These are phyloP conservation scores for Colius striatus DNA, from an alignment of 2,113 vertebrate species.

Conservation along the genomic window DNA sequence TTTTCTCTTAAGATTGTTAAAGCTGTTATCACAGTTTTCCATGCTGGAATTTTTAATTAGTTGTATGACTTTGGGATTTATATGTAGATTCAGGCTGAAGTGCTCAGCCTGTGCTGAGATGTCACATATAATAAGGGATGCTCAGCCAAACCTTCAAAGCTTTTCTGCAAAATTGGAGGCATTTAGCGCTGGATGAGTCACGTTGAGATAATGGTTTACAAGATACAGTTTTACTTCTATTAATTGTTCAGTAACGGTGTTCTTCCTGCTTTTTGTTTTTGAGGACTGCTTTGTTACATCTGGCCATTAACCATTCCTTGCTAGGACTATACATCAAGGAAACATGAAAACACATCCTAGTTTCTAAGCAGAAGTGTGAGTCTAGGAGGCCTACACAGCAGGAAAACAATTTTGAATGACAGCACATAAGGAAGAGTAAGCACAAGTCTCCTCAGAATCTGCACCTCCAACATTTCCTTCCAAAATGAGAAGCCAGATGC, in stretches of 20 bases:
- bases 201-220: neutral
- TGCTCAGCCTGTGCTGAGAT: neutral
- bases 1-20: slow-evolving; percentile 21
- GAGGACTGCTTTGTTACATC: neutral
- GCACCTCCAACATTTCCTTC: neutral
- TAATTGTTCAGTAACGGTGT: neutral
- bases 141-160: slow-evolving; percentile 43
- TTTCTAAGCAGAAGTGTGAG: neutral
- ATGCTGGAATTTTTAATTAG: slow-evolving; percentile 57
- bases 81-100: slow-evolving; percentile 20
- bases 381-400: neutral
- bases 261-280: neutral
- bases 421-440: neutral
- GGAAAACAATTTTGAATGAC: neutral
- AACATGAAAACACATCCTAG: fast-evolving
- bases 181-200: neutral
- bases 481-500: neutral
- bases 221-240: neutral
- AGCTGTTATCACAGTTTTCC: slow-evolving; percentile 52
- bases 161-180: neutral
- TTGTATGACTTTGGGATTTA: slow-evolving; percentile 48
- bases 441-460: neutral
- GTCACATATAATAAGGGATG: neutral
- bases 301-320: neutral
- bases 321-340: neutral